Evolutionary conservation across 2,797 vertebrate species (phyloP), one percentile per base, ranked within the genome.

Genomic region (Chromis chromis): DNA sequence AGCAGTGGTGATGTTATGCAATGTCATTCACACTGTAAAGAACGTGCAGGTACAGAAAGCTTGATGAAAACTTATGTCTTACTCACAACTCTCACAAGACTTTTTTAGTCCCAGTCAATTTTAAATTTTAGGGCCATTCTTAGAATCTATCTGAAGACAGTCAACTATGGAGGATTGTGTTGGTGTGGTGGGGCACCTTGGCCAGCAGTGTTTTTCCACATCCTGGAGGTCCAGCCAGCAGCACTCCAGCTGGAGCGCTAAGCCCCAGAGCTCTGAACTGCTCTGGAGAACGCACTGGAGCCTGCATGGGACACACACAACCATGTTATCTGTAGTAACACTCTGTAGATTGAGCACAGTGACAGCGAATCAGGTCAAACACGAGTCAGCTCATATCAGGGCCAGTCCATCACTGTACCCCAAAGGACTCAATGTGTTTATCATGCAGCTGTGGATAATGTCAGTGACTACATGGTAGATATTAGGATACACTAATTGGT

Each of bases 121-220:
- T n/a, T n/a, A n/a, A 13, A 13, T 42, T 24, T 24, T 14, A 12
- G 22, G 1, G 12, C 4, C 49, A 61, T 24, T 46, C 10, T 19
- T 24, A 24, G 22, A 16, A 22, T 42, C 46, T 49, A 49, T 10
- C 3, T 8, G n/a, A 22, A 48, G 17, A 22, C 60, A 44, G 57
- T 4, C 6, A 25, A 27, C 27, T 21, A 8, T 19, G 44, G 11
- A 0, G 16, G 44, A 49, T 10, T 49, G 17, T 60, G 42, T 49
- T 16, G 3, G 55, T 28, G 67, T 42, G 24, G 1, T 0, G 21
- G 31, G 14, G 3, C 89, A 99, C 98, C 96, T 99, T 99, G 11
- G 98, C 98, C 42, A 99, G 89, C 4, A 99, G 91, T 0, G 98
- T 99, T 85, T 99, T 99, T 39, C 98, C 98, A 88, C 98, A 99